A percentile compares a stretch with the other conserved stretches of the same genome.
phyloP scores from a whole-genome alignment of 2,797 vertebrate genomes.

The Salmo trutta region DNA sequence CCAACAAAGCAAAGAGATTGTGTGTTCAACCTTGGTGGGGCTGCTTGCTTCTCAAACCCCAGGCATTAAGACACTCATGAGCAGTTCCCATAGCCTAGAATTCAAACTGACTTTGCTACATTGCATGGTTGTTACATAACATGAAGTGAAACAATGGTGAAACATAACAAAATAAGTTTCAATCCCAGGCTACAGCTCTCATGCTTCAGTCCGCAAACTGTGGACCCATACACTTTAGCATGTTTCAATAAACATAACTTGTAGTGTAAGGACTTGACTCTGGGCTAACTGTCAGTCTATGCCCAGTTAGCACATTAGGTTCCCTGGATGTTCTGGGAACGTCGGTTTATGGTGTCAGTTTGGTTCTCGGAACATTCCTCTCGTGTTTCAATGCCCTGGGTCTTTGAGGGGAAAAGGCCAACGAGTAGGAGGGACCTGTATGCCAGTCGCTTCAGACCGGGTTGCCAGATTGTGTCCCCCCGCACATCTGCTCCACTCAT shows the following conservation, averaged over 20 bases:
- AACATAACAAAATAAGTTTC: neutral
- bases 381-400: neutral
- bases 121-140: neutral
- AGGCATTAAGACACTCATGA: conserved; percentile 2
- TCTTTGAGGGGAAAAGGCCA: neutral
- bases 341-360: neutral
- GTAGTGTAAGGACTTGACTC: conserved; percentile 5
- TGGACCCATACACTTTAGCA: neutral
- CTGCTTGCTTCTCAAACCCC: neutral
- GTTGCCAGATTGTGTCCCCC: neutral
- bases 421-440: neutral
- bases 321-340: neutral
- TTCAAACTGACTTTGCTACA: neutral
- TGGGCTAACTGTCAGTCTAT: neutral
- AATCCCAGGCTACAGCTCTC: neutral
- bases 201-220: neutral
- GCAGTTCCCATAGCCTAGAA: neutral
- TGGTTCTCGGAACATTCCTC: neutral
- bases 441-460: neutral
- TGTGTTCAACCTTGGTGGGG: conserved; percentile 2
- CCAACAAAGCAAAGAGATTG: conserved; percentile 15
- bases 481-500: neutral
- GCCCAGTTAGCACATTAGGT: neutral
- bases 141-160: neutral
- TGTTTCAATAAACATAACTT: conserved; percentile 1